These are phyloP conservation scores for Acleris sparsana DNA, from an alignment of 2,888 invertebrate genomes.

Conservation along the genomic window DNA sequence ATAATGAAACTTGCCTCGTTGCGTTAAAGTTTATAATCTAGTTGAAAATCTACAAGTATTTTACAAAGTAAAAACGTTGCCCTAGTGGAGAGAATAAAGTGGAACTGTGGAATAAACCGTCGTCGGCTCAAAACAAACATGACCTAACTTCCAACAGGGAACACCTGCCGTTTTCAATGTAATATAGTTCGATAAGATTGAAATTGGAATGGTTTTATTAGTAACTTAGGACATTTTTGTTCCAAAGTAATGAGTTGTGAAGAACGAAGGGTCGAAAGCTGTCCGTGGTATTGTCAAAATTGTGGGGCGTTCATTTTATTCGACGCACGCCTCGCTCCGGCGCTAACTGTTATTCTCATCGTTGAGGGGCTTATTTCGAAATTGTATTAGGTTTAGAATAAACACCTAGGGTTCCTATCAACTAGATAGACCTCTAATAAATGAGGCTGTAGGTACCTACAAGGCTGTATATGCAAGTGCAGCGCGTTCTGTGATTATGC, in stretches of 20 bases:
- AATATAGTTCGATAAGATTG: too few species aligned
- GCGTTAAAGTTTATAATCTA: constrained; percentile 6
- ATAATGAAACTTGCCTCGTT: not conserved
- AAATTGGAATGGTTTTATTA: too few species aligned
- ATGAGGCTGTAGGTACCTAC: too few species aligned
- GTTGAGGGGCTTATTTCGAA: constrained; percentile 33
- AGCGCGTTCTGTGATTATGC: too few species aligned
- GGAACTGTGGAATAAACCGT: not conserved
- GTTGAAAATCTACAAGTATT: not conserved
- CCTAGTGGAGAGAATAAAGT: not conserved
- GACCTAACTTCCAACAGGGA: too few species aligned
- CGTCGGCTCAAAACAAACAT: not conserved
- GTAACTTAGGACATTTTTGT: too few species aligned
- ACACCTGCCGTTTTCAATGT: too few species aligned
- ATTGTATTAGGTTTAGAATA: not conserved
- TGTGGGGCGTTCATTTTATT: constrained; percentile 68
- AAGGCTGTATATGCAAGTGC: too few species aligned
- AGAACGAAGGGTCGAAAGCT: constrained; percentile 20
- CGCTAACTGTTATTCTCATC: constrained; percentile 59
- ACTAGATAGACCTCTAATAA: too few species aligned
- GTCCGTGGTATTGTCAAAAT: constrained; percentile 62
- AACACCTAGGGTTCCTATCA: too few species aligned
- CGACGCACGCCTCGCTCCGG: constrained; percentile 62
- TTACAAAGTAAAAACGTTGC: constrained; percentile 8
- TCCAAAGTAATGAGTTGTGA: not conserved